These are phyloP conservation scores for Symphodus melops DNA, from an alignment of 2,113 vertebrate species.

Conservation along the genomic window DNA sequence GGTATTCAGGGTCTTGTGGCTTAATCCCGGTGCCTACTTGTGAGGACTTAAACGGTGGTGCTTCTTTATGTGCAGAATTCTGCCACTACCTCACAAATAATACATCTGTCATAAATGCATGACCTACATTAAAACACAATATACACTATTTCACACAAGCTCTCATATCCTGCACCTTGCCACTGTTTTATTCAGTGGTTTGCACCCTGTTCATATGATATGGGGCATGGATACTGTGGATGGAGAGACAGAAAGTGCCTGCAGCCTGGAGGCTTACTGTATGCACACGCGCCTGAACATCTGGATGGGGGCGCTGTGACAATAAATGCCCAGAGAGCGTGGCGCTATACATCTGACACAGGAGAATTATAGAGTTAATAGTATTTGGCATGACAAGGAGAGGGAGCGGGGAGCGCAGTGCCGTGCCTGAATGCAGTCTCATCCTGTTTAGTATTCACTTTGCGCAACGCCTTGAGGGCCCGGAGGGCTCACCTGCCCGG, in stretches of 20 bases:
- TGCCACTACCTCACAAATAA: not conserved
- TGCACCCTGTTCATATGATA: conserved; percentile 1
- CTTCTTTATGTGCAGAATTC: not conserved
- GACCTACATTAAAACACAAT: not conserved
- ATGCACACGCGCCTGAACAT: conserved; percentile 52
- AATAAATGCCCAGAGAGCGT: conserved; percentile 70
- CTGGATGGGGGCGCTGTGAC: conserved; percentile 80
- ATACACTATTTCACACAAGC: not conserved
- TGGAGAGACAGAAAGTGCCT: not conserved
- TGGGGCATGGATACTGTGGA: not conserved
- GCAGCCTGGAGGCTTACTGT: not conserved
- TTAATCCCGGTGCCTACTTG: not conserved
- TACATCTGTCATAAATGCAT: not conserved
- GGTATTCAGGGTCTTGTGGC: not conserved
- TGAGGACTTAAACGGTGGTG: not conserved
- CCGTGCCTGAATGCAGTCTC: conserved; percentile 74
- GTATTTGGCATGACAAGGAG: conserved; percentile 74
- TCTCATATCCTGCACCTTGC: conserved; percentile 3
- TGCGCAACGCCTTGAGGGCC: conserved; percentile 69
- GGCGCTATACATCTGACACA: conserved; percentile 76
- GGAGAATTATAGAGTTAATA: conserved; percentile 79
- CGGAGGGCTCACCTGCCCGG: conserved; percentile 80
- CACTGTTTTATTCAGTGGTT: conserved; percentile 7
- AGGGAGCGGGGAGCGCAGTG: conserved; percentile 66
- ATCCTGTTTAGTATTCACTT: conserved; percentile 75